These are phyloP conservation scores for Prochilodus magdalenae DNA, from an alignment of 2,113 vertebrate genomes.

Conservation along the genomic window DNA sequence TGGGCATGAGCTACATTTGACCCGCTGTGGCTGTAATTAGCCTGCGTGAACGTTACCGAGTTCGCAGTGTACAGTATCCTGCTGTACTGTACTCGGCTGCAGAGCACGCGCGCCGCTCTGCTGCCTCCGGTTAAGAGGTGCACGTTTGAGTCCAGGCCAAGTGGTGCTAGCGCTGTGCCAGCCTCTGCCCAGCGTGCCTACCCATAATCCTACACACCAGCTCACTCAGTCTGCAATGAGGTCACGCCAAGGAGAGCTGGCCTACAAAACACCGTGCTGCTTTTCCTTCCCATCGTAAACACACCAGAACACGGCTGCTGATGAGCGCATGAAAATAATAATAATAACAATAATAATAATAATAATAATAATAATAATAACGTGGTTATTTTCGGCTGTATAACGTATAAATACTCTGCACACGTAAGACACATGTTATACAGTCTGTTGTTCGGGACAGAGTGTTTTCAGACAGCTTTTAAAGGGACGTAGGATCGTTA, in stretches of 20 bases:
- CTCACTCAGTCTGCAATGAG: not conserved
- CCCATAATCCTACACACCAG: slow-evolving; percentile 26
- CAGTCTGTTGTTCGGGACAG: not conserved
- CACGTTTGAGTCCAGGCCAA: slow-evolving; percentile 6
- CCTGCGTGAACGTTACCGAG: not conserved
- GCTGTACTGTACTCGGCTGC: slow-evolving; percentile 61
- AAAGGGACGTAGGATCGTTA: not conserved
- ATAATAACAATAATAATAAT: not conserved
- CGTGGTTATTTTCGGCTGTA: too few species aligned
- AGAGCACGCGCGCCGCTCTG: not conserved
- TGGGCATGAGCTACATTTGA: not conserved
- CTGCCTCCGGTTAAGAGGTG: slow-evolving; percentile 8
- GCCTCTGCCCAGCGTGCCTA: slow-evolving; percentile 14
- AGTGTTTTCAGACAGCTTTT: not conserved
- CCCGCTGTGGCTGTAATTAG: not conserved
- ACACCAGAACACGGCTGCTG: not conserved
- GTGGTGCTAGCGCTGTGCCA: slow-evolving; percentile 8
- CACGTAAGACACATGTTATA: not conserved
- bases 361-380: too few species aligned
- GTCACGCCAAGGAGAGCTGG: slow-evolving; percentile 26
- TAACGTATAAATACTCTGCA: not conserved
- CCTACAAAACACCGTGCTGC: not conserved
- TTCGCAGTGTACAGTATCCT: not conserved
- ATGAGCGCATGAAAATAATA: not conserved
- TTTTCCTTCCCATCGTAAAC: not conserved